Conservation (phyloP, 2,888 invertebrate genomes). For the Raillietiella orientalis region DNA sequence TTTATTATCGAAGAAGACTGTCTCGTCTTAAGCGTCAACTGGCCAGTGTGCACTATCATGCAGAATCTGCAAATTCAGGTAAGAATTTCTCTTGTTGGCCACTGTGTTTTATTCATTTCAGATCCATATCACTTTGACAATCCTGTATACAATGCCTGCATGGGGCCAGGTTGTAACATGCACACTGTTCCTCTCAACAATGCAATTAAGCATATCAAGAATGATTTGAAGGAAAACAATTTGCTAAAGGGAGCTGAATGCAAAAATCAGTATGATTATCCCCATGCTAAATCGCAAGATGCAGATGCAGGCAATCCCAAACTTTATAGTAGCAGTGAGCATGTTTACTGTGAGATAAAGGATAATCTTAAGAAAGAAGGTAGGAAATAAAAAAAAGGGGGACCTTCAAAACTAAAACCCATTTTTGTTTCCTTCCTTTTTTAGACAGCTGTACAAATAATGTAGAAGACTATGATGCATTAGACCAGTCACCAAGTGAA, state of each 20-base stretch:
- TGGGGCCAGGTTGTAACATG: constrained; percentile 6
- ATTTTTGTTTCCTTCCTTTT: no score
- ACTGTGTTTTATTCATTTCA: constrained; percentile 11
- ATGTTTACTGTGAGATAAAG: constrained; percentile 65
- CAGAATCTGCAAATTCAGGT: constrained; percentile 35
- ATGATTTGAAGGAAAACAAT: constrained; percentile 5
- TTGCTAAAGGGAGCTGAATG: constrained; percentile 5
- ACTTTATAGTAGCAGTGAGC: constrained; percentile 19
- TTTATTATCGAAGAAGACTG: constrained; percentile 49
- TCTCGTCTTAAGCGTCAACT: constrained; percentile 53
- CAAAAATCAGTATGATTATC: constrained; percentile 4
- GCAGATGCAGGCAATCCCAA: constrained; percentile 62
- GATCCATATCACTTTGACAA: constrained; percentile 69
- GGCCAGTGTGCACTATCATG: constrained; percentile 54
- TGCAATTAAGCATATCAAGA: no score
- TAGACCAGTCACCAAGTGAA: no score
- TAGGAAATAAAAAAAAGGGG: constrained; percentile 1
- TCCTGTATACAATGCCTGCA: constrained; percentile 50
- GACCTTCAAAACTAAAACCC: no score
- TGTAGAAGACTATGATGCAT: no score
- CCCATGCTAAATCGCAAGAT: no score
- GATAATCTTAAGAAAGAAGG: constrained; percentile 29
- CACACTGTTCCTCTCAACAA: constrained; percentile 8
- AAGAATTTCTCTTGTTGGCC: constrained; percentile 6
- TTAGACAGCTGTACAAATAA: no score